Evolutionary conservation across 2,888 invertebrate genomes (phyloP), one percentile per base, ranked within the genome.

Genomic region (Cheilosia impressa): DNA sequence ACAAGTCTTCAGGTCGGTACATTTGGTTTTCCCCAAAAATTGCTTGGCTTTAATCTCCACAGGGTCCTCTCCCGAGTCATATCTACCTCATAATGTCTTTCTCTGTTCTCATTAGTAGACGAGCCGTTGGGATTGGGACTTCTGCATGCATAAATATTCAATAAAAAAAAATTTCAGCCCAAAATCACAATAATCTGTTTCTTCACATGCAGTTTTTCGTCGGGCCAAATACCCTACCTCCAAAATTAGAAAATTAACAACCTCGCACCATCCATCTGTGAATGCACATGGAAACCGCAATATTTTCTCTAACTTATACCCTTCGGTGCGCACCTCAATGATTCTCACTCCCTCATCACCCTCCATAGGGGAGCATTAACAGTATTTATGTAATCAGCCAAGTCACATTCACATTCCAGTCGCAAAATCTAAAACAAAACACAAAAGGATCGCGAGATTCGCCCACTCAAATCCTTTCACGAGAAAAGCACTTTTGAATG

Each of bases 401-500:
- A 66, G 52, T 52, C 50, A 65, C 19, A 78, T 52, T 15, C 15
- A 22, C 22, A 17, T 19, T 24, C 0, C 52, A 52, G 34, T 9
- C 15, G 22, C 15, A 57, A 22, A 27, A 50, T 72, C 60, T 27
- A 7, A 53, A 72, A 72, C 65, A 65, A 58, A 76, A 82, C 41
- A 57, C 4, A 31, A 63, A 72, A 69, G 66, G 77, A 69, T 34
- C 57, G 24, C 34, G 19, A 13, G 4, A 7, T 10, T 6, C 52
- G 41, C 24, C 45, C 45, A 58, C 38, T 24, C n/a, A 55, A 58
- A 72, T 68, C 41, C 55, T 75, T 68, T 45, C 66, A 73, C 6
- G 31, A 60, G 38, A 31, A 65, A 75, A 71, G 58, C 19, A 73
- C 79, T 53, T 69, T 79, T 41, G 34, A 84, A 58, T 68, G 65